Base-by-base conservation (phyloP, 2,113 vertebrate species). In the Rhadina sibilatrix region DNA sequence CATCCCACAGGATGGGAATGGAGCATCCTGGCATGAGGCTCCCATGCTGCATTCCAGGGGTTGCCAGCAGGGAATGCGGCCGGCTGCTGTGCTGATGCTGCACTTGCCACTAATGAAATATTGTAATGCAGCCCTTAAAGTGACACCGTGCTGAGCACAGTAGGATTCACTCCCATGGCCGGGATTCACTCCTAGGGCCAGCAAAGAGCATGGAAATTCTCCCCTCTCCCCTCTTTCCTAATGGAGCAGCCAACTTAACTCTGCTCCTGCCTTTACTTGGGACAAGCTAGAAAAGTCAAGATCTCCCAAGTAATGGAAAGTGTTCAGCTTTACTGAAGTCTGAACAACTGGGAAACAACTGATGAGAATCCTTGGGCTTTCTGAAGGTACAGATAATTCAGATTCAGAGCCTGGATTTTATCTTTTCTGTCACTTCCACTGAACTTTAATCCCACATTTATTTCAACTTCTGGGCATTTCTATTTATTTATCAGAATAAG, bases 71-170 rank as follows among this genome's bases (percentile, higher is more conserved):
- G 18, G 40, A 60, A 16, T 0, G 1, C 0, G 4, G 60, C 59
- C 1, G 3, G 50, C 59, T n/a, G 69, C 81, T 25, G 46, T 44
- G 87, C 83, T 91, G 93, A 87, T 49, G 52, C 81, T 95, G 90
- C 92, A 89, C 49, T 38, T 72, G 64, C 71, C 40, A 8, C 66
- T 88, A 42, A 93, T 25, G 56, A 65, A 92, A 71, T 50, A 59
- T 3, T 38, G 8, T 25, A 40, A 70, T 10, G 17, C 70, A 59
- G 79, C 47, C 72, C 87, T 61, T 71, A 6, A 33, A 75, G 77
- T 3, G 35, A 66, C 61, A 38, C 78, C 0, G 1, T 0, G 4
- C 3, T 3, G 30, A 61, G 52, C 38, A 28, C 33, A 2, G 38
- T 1, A 28, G 60, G 69, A 28, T 30, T 60, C 87, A 24, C 33